These are phyloP conservation scores for Escarpia spicata DNA, from an alignment of 2,888 invertebrate species.

Conservation along the genomic window DNA sequence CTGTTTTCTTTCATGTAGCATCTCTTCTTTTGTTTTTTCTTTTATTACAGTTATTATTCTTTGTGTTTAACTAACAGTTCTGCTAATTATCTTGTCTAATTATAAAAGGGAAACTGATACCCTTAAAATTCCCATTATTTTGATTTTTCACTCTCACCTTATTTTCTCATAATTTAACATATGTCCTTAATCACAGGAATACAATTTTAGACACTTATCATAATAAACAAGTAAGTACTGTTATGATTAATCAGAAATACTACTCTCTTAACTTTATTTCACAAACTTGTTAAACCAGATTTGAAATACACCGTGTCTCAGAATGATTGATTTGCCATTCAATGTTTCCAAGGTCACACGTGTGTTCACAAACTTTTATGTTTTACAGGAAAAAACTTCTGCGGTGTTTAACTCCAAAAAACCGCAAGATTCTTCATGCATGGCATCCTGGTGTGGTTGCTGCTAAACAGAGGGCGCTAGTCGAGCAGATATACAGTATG, in stretches of 20 bases:
- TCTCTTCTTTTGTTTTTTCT: not conserved
- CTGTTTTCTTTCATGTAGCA: not conserved
- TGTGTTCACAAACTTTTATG: not conserved
- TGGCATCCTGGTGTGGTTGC: slow-evolving; percentile 60
- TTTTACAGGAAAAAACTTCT: slow-evolving; percentile 53
- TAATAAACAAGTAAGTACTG: slow-evolving; percentile 13
- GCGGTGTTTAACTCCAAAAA: slow-evolving; percentile 49
- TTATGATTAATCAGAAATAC: not conserved
- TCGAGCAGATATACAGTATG: slow-evolving; percentile 57
- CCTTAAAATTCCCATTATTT: no score
- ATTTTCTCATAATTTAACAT: not conserved
- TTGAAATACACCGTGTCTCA: not conserved
- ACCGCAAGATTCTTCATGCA: slow-evolving; percentile 51
- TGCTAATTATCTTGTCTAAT: not conserved
- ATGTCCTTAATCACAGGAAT: not conserved
- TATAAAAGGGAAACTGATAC: no score
- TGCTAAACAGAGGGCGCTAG: slow-evolving; percentile 54
- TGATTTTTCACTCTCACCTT: not conserved
- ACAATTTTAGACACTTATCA: not conserved
- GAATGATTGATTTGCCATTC: not conserved
- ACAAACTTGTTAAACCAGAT: not conserved
- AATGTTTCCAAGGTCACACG: not conserved
- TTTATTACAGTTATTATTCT: not conserved
- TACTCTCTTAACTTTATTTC: not conserved
- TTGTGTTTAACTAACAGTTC: not conserved